Base-by-base conservation (phyloP, 2,888 invertebrate species). In the Neria commutata region DNA sequence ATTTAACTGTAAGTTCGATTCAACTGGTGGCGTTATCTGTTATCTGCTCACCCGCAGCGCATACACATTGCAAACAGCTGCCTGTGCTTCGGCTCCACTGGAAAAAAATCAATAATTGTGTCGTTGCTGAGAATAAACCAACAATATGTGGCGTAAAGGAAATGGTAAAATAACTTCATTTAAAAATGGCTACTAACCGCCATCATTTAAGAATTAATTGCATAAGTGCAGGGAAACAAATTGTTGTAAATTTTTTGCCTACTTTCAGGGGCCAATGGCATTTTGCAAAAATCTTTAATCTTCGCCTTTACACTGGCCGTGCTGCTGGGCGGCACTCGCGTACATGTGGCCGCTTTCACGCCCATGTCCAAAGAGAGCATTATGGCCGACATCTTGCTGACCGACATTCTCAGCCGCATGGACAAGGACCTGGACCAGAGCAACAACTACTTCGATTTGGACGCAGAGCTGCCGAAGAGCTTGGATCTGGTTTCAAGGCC, bases 331-430 rank as follows among this genome's bases (percentile, higher is more conserved):
- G 59, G 19, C 29, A 25, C 49, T 59, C 58, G 11, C n/a, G n/a
- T n/a, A 29, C 11, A 29, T 29, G 42, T 19, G 3, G 19, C 17
- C 19, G 42, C 42, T 6, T 42, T 19, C 42, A 21, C 19, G 23
- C 40, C 60, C 17, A 61, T 65, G 25, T 62, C 75, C 0, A 82
- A 89, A 84, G 88, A 89, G 66, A 87, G 85, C 72, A 84, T 87
- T 62, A 83, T 91, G 70, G 88, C 89, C 52, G 90, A 91, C 73
- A 86, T 87, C 59, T 83, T 92, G 62, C 84, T 93, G 58, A 88
- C 90, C 63, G 91, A 92, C 74, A 84, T 92, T 26, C 88, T 92
- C 51, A 90, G 89, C 75, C 87, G 89, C 60, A 90, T 92, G 88
- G 89, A 89, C 58, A 90, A 88, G 70, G 90, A 92, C 58, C 84